Conservation (phyloP, 2,797 vertebrate genomes). For the Anguilla anguilla region DNA sequence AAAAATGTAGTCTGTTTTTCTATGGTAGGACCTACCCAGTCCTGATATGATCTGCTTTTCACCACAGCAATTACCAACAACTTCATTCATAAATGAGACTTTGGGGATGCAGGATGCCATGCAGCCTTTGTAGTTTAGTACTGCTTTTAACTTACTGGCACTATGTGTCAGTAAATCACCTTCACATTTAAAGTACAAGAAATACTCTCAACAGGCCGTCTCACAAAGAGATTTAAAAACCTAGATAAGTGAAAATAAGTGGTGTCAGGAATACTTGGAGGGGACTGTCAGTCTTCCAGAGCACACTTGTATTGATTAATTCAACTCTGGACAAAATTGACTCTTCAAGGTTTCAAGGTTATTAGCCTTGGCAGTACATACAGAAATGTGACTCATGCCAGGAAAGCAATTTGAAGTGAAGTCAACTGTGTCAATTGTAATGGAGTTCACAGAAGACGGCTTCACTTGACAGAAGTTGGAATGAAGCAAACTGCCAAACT, state of each 20-base stretch:
- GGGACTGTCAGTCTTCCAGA: neutral
- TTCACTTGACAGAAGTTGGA: neutral
- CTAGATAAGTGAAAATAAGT: neutral
- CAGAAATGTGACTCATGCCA: neutral
- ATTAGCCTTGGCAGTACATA: neutral
- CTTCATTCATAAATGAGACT: neutral
- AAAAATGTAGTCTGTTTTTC: neutral
- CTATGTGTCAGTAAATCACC: neutral
- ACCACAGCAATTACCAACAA: neutral
- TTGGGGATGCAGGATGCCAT: neutral
- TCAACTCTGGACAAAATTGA: neutral
- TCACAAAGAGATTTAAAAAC: neutral
- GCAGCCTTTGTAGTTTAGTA: neutral
- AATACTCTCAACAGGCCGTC: neutral
- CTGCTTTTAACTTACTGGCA: neutral
- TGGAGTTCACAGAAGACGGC: neutral
- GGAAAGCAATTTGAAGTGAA: neutral
- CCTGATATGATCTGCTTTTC: neutral
- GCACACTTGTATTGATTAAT: neutral
- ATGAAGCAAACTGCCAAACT: neutral
- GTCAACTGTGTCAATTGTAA: neutral
- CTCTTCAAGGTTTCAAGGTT: neutral
- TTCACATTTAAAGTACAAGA: neutral
- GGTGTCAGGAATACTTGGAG: neutral
- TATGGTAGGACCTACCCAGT: neutral